Percentiles rank a stretch among this genome's conserved stretches.
Conservation (phyloP, 2,113 vertebrate genomes). For the Corydoras maculifer region DNA sequence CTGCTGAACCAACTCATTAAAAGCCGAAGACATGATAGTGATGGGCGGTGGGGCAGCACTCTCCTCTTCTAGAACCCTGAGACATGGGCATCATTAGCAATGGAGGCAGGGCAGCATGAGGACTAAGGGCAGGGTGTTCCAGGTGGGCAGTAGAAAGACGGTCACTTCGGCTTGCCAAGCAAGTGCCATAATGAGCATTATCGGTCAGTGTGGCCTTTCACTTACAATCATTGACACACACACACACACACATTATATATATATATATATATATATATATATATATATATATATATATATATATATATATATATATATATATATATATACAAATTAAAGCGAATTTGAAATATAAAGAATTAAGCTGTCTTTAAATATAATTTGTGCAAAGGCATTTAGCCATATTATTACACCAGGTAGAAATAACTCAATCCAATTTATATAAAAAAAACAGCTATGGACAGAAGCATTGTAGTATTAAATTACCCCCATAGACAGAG, state of each 20-base stretch:
- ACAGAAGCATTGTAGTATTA: too few relatives aligned
- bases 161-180: slow-evolving; percentile 29
- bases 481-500: too few relatives aligned
- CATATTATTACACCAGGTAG: too few relatives aligned
- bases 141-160: slow-evolving; percentile 27
- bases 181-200: slow-evolving; percentile 40
- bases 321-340: too few relatives aligned
- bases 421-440: too few relatives aligned
- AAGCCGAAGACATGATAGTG: slow-evolving; percentile 40
- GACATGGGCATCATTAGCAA: slow-evolving; percentile 37
- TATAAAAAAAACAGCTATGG: too few relatives aligned
- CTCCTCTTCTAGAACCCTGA: slow-evolving; percentile 29
- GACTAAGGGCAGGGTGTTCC: slow-evolving; percentile 37
- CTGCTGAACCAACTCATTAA: slow-evolving; percentile 45
- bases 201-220: slow-evolving; percentile 27
- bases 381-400: too few relatives aligned
- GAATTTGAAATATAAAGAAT: too few relatives aligned
- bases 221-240: neutral
- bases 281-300: too few relatives aligned
- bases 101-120: slow-evolving; percentile 40
- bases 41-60: slow-evolving; percentile 27
- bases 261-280: too few relatives aligned
- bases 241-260: neutral
- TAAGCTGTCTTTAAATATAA: too few relatives aligned
- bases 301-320: too few relatives aligned